Base-by-base conservation (phyloP, 2,113 vertebrate species). In the Channa maculata region DNA sequence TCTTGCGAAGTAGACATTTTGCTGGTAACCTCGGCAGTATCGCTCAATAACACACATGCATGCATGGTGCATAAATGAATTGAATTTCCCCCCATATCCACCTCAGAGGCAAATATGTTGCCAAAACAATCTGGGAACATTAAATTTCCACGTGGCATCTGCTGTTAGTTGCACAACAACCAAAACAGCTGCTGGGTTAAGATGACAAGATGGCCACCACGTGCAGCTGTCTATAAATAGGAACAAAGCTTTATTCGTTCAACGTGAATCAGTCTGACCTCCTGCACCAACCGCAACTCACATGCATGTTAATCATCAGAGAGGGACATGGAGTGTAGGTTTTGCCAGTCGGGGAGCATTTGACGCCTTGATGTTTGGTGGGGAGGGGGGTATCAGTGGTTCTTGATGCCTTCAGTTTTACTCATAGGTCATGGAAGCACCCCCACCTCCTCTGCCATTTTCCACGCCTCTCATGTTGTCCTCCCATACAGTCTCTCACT, bases 371-470 rank as follows among this genome's bases (percentile, higher is more conserved):
- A 73, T 62, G 75, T 70, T 12, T 33, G 59, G 33, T 12, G 37
- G 59, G 33, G 5, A 2, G 36, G 51, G 41, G 13, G 60, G 60
- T 24, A 66, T 52, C 62, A 48, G 45, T 4, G 57, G 13, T 63
- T 79, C 36, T 62, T 82, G 48, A 65, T 75, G 60, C 59, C 58
- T 14, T 64, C 37, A 5, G 45, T 54, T 79, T 73, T 58, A 45
- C 41, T 75, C 75, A 77, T 36, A 89, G 83, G 82, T 85, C 80
- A 79, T 2, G 2, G 34, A 11, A 44, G 15, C 36, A 8, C 33
- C 13, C n/a, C 36, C 49, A 34, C 62, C 38, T 71, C 66, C 52
- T 53, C 44, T 44, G 53, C 59, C 65, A 59, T 64, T 67, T 79
- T 14, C 46, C 3, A 13, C 51, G 34, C 4, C 55, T 55, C 46